Evolutionary conservation across 1,140 invertebrate genomes (phyloP).

Genomic region (Melanaphis sacchari): DNA sequence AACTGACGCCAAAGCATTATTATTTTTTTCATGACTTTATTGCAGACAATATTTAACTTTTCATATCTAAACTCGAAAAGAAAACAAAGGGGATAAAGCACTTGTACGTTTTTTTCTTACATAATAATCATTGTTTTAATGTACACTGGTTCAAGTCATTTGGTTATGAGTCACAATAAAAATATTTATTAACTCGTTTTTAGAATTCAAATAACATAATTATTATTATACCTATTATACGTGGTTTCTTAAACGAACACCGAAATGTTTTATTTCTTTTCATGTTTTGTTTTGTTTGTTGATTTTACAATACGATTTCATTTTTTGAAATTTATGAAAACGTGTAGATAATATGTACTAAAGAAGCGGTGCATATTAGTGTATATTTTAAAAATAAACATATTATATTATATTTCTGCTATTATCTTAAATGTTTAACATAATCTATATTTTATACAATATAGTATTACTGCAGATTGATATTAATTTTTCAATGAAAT

Average conservation of each 20-base stretch:
- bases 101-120: not conserved
- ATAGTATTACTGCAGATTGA: not conserved
- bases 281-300: not conserved
- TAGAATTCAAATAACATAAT: not conserved
- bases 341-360: not conserved
- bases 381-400: not conserved
- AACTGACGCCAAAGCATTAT: constrained; percentile 40
- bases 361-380: too few relatives aligned
- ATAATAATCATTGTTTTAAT: constrained; percentile 22
- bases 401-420: not conserved
- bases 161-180: not conserved
- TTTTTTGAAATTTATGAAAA: not conserved
- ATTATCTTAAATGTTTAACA: not conserved
- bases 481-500: not conserved
- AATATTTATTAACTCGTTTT: not conserved
- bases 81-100: not conserved
- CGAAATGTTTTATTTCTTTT: not conserved
- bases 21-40: constrained; percentile 28
- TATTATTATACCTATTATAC: not conserved
- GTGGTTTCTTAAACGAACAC: not conserved
- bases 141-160: not conserved
- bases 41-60: constrained; percentile 22
- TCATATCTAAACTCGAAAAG: constrained; percentile 10
- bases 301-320: not conserved
- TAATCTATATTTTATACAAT: not conserved